Evolutionary conservation across 35 echinoderm and acorn worm species (phyloP), one percentile per base, ranked within the genome.

Genomic region (Lytechinus variegatus): DNA sequence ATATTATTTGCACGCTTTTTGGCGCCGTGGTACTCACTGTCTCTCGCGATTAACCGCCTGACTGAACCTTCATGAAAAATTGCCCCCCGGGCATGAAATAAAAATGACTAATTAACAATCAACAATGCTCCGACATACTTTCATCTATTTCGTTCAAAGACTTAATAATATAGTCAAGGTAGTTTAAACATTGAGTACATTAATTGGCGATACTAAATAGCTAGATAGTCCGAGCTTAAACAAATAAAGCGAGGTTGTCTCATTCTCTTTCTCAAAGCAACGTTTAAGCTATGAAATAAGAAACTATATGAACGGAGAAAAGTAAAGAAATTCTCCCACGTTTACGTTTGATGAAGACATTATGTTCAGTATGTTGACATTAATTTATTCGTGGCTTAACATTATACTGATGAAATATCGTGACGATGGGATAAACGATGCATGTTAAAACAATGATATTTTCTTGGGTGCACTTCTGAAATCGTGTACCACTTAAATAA

Each of bases 41-140:
- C 66, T 79, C 66, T 3, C 14, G 7, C 12, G 19, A 79, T 79
- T 79, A 79, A 16, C 66, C 66, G 66, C 66, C 66, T 79, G 12
- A 24, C 14, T 79, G 66, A n/a, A 71, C 16, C 66, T n/a, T 79
- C n/a, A 16, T 79, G 3, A 24, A 60, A 6, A n/a, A 19, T 4
- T n/a, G 8, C 19, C 66, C 66, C 66, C 6, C 14, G 66, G 66
- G 24, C 66, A 79, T 79, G 66, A 79, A 79, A 79, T 79, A 79
- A n/a, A 79, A 79, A 79, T 79, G 66, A 79, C 16, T 79, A 79
- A 79, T 79, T 79, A 79, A 79, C 66, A 79, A 79, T 24, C 66
- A 79, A 79, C 19, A 79, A n/a, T 79, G 66, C 66, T n/a, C 14
- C 21, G 66, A 79, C 66, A 79, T 79, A 79, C 66, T 79, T 79